A percentile compares a stretch with the other conserved stretches of the same genome.
Conservation (phyloP, 2,113 vertebrate species). For the Sinosuthora webbiana region DNA sequence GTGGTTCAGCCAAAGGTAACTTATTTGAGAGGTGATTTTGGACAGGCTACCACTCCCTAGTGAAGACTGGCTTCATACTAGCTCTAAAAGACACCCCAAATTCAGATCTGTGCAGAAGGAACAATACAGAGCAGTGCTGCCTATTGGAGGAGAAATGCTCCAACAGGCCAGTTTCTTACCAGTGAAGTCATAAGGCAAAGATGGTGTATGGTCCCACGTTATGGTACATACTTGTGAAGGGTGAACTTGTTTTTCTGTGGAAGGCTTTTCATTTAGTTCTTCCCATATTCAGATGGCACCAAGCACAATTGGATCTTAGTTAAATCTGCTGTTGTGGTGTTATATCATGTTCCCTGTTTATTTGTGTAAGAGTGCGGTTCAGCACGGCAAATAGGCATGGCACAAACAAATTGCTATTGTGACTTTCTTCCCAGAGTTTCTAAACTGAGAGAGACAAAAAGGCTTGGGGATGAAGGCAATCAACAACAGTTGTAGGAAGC, state of each 20-base stretch:
- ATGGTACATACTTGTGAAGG: not conserved
- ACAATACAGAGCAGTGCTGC: not conserved
- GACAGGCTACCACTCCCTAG: not conserved
- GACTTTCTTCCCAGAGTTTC: not conserved
- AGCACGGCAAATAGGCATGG: not conserved
- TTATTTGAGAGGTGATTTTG: not conserved
- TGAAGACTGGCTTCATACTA: not conserved
- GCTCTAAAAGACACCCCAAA: not conserved
- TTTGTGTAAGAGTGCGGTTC: rapidly evolving
- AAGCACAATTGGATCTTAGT: constrained; percentile 20
- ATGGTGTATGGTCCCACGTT: not conserved
- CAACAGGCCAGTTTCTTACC: not conserved
- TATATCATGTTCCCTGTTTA: constrained; percentile 27
- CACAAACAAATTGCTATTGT: not conserved
- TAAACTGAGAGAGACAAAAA: not conserved
- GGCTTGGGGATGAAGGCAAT: not conserved
- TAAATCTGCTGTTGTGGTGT: not conserved
- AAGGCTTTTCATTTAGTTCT: constrained; percentile 23
- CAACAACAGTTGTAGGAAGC: not conserved
- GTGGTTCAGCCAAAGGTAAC: not conserved
- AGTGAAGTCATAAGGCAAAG: not conserved
- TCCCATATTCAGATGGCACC: constrained; percentile 1
- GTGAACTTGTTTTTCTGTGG: not conserved
- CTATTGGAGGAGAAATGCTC: not conserved
- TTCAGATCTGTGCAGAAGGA: not conserved